These are phyloP conservation scores for Zaprionus africanus DNA, from an alignment of 1,140 invertebrate genomes.

Conservation along the genomic window DNA sequence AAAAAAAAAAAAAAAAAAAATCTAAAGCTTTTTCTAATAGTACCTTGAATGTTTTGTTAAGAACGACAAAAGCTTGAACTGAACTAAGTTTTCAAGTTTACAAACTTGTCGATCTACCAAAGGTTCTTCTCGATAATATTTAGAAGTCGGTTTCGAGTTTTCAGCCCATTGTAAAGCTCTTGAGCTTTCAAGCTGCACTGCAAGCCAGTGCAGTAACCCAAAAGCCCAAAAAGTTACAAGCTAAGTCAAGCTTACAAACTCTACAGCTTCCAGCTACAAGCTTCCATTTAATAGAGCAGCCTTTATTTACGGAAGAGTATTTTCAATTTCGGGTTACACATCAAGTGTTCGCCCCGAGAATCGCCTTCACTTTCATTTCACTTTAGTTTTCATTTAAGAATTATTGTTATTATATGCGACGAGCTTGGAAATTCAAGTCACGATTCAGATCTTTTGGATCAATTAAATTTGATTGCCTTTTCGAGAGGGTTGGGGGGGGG, in stretches of 20 bases:
- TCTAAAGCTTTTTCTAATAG: no score
- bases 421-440: constrained; percentile 53
- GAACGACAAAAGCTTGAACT: no score
- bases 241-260: not conserved
- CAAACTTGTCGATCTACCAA: not conserved
- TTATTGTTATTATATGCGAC: constrained; percentile 24
- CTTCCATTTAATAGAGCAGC: not conserved
- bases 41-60: no score
- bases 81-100: not conserved
- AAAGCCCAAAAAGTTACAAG: not conserved
- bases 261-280: not conserved
- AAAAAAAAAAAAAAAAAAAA: no score
- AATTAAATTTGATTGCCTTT: constrained; percentile 28
- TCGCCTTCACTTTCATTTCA: constrained; percentile 56
- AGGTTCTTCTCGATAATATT: not conserved
- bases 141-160: not conserved
- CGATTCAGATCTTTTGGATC: constrained; percentile 42
- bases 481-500: constrained; percentile 4
- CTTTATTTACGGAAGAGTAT: constrained; percentile 11
- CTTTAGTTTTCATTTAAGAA: constrained; percentile 32
- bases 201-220: not conserved
- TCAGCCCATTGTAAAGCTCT: not conserved
- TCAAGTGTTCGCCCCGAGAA: constrained; percentile 25
- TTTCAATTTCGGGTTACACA: constrained; percentile 19
- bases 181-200: not conserved